Evolutionary conservation across 2,113 vertebrate genomes (phyloP), one percentile per base, ranked within the genome.

Genomic region (Dromaius novaehollandiae): DNA sequence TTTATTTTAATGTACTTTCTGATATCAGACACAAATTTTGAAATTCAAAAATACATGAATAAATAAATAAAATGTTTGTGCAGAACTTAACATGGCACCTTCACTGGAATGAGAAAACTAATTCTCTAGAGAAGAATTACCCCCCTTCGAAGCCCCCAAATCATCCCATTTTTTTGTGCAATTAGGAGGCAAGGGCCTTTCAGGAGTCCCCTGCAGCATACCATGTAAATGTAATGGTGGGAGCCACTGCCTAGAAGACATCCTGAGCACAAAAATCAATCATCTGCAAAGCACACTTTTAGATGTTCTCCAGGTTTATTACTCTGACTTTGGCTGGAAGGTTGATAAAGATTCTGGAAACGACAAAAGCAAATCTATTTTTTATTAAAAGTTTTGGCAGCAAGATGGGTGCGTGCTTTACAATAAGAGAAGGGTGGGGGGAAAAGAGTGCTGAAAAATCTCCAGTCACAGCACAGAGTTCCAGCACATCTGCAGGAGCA

Each of bases 401-500:
- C 48, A 20, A 78, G 58, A 65, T 15, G 86, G 55, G 93, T 96
- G 94, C 89, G 91, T 97, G 96, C 96, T 94, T 91, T 32, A 77
- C 82, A 92, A 74, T 53, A 18, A 80, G 81, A 70, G 30, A 89
- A 83, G 97, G 85, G 92, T 10, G 85, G 90, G 86, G 95, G 96
- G 85, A 97, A 91, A 3, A 36, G 70, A 93, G 84, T 2, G 88
- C 95, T 96, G 90, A 97, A 82, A 98, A 97, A 96, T 94, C 98
- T 97, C 98, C 97, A 98, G 97, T 96, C 97, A 89, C 95, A 95
- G 93, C 78, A 56, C 90, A 77, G 58, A 63, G 96, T 96, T 98
- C 97, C 96, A 97, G 96, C 95, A 98, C 98, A 98, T 98, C 96
- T 99, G 98, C 96, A 34, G 71, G 64, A 98, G 98, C 97, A 98